Percentiles rank a stretch among this genome's conserved stretches.
These are phyloP conservation scores for Cotesia congregata DNA, from an alignment of 2,888 invertebrate genomes.

Conservation along the genomic window DNA sequence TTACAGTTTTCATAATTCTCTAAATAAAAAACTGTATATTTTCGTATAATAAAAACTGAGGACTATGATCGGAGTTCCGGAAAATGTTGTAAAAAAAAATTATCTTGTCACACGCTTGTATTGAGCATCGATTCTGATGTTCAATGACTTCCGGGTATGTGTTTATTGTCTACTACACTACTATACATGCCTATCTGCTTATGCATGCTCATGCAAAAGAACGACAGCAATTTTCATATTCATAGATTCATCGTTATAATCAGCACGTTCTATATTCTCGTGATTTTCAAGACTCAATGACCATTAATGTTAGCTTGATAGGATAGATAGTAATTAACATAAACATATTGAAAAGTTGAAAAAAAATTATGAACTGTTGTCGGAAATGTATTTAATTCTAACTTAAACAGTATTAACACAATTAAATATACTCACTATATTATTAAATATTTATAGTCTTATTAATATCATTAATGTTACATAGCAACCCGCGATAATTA, in stretches of 20 bases:
- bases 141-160: conserved; percentile 25
- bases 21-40: too few relatives aligned
- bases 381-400: too few relatives aligned
- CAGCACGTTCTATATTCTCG: conserved; percentile 46
- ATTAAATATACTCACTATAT: too few relatives aligned
- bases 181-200: conserved; percentile 7
- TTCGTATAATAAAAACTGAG: background rate
- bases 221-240: conserved; percentile 60
- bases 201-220: conserved; percentile 23
- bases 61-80: background rate
- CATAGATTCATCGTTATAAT: conserved; percentile 65
- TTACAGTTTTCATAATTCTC: too few relatives aligned
- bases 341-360: conserved; percentile 50
- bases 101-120: conserved; percentile 11
- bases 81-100: conserved; percentile 6
- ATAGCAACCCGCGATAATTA: too few relatives aligned
- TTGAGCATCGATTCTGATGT: conserved; percentile 4
- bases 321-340: conserved; percentile 45
- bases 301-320: conserved; percentile 31
- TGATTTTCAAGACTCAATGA: conserved; percentile 44
- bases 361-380: background rate
- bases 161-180: background rate
- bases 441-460: too few relatives aligned
- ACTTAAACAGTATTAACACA: too few relatives aligned
- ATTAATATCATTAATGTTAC: too few relatives aligned